Evolutionary conservation across 2,113 vertebrate genomes (phyloP).

Genomic region (Rattus rattus): DNA sequence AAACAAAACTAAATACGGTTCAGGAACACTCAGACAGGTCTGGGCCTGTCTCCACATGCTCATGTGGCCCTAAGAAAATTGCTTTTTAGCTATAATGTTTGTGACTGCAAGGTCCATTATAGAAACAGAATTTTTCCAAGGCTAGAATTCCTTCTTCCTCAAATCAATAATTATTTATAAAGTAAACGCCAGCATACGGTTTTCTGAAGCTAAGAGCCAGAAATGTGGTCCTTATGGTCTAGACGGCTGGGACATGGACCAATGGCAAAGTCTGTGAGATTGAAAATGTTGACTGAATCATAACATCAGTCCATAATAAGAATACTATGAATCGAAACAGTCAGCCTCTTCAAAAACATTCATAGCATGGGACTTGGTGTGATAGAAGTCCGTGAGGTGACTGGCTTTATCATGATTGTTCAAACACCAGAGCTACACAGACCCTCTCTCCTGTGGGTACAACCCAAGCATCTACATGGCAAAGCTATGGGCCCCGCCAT

Average conservation of each 20-base stretch:
- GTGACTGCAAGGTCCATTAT: slow-evolving; percentile 11
- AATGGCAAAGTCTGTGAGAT: neutral
- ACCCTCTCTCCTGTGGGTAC: neutral
- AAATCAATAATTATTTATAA: slow-evolving; percentile 57
- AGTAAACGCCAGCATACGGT: neutral
- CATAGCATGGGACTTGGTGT: neutral
- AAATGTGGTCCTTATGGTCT: neutral
- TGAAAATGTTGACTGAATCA: neutral
- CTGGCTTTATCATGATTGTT: neutral
- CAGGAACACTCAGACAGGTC: neutral
- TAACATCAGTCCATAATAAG: neutral
- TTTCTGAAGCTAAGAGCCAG: slow-evolving; percentile 52
- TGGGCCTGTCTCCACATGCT: neutral
- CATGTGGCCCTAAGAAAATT: neutral
- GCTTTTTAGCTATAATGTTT: neutral
- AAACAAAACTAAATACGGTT: neutral
- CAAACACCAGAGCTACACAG: neutral
- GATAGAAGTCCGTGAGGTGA: neutral
- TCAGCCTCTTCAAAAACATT: neutral
- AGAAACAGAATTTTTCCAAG: slow-evolving; percentile 50
- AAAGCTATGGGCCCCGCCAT: neutral
- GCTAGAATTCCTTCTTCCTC: neutral
- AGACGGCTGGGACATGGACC: neutral
- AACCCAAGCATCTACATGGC: neutral
- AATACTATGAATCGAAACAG: slow-evolving; percentile 5